phyloP scores from a whole-genome alignment of 2,113 vertebrate genomes.

The Pituophis catenifer region DNA sequence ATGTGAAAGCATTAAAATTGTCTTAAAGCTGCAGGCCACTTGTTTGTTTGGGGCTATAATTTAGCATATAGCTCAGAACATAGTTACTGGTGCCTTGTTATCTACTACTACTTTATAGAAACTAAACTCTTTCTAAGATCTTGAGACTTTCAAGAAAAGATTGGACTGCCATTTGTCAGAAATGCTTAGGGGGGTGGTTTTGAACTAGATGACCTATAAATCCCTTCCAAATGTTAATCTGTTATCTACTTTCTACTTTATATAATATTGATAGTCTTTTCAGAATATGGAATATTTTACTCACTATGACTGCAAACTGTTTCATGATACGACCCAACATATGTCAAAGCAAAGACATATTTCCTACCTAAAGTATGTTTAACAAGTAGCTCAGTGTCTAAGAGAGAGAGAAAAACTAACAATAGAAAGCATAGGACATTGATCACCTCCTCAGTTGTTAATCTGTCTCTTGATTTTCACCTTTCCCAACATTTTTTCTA shows the following conservation, averaged over 20 bases:
- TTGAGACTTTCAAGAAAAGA: too few relatives aligned
- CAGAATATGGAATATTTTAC: background rate
- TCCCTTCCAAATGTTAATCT: too few relatives aligned
- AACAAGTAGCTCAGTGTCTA: background rate
- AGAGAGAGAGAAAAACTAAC: background rate
- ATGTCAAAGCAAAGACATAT: background rate
- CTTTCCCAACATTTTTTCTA: fast-evolving
- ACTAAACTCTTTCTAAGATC: background rate
- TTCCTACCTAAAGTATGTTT: background rate
- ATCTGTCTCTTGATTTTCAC: background rate
- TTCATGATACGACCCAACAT: background rate
- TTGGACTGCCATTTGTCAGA: too few relatives aligned
- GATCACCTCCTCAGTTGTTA: background rate
- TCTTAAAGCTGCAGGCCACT: background rate
- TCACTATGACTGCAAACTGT: background rate
- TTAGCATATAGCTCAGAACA: background rate
- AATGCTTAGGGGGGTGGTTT: too few relatives aligned
- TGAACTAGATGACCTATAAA: too few relatives aligned
- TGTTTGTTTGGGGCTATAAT: background rate
- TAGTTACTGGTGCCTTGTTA: background rate
- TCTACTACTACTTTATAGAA: background rate
- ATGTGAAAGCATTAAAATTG: background rate
- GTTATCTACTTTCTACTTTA: background rate
- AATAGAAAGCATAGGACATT: background rate
- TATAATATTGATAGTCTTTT: background rate